Conservation (phyloP, 2,888 invertebrate genomes). For the Hartigia nigra region DNA sequence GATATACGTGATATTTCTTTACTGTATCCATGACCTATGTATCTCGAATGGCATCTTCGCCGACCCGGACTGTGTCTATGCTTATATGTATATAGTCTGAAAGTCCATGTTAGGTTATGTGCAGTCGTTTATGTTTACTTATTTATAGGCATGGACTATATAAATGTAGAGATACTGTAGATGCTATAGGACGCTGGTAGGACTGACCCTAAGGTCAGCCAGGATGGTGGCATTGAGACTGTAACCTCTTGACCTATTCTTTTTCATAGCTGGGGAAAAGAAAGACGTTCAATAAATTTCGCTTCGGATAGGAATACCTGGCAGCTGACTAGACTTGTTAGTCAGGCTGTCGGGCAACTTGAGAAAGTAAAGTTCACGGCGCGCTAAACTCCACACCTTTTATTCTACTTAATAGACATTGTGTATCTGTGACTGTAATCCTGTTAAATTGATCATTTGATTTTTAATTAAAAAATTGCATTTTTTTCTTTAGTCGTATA, state of each 20-base stretch:
- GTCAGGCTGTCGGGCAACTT: slow-evolving; percentile 14
- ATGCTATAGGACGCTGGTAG: not conserved
- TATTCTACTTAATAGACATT: not conserved
- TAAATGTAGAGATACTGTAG: not conserved
- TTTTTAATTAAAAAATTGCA: not conserved
- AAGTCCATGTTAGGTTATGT: not conserved
- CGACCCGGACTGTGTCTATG: not conserved
- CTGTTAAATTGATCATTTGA: not conserved
- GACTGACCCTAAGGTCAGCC: not conserved
- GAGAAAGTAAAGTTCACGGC: slow-evolving; percentile 22
- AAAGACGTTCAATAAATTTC: not conserved
- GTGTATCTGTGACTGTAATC: not conserved
- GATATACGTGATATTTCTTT: not conserved
- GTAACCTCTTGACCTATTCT: slow-evolving; percentile 31
- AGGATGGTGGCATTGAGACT: slow-evolving; percentile 37
- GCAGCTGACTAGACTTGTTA: slow-evolving; percentile 3
- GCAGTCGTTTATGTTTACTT: not conserved
- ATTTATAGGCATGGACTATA: not conserved
- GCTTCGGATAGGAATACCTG: not conserved
- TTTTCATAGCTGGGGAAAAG: not conserved
- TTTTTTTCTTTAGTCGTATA: not conserved
- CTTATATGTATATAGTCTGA: not conserved
- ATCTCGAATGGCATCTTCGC: slow-evolving; percentile 1
- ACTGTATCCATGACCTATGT: not conserved
- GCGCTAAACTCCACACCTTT: not conserved